Conservation (phyloP, 2,797 vertebrate genomes). For the Acrossocheilus fasciatus region DNA sequence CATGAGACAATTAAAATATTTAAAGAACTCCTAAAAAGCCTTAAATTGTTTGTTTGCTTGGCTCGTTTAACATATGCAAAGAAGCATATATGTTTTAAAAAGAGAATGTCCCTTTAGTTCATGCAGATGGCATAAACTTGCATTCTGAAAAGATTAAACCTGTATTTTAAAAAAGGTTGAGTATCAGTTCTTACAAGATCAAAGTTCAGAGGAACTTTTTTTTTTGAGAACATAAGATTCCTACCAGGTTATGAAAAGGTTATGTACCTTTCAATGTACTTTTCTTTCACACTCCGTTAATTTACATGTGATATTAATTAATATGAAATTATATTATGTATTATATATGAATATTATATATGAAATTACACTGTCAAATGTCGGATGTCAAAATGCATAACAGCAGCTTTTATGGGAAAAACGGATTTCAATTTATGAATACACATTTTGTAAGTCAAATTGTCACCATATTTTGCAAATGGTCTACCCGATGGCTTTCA, state of each 20-base stretch:
- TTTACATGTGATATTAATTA: background rate
- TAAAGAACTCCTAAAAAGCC: background rate
- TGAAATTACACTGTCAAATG: background rate
- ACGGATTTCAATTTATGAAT: background rate
- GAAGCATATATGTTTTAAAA: background rate
- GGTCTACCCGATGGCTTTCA: background rate
- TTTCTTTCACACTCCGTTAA: background rate
- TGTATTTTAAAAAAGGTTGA: background rate
- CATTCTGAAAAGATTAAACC: background rate
- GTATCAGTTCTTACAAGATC: too few species aligned
- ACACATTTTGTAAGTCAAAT: background rate
- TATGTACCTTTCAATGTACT: background rate
- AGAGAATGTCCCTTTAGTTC: background rate
- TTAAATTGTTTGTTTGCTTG: background rate
- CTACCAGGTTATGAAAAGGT: background rate
- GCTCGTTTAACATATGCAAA: background rate
- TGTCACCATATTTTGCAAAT: constrained; percentile 29
- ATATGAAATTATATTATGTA: background rate
- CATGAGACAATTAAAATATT: background rate
- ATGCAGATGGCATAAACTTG: background rate
- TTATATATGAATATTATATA: background rate
- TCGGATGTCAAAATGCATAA: background rate
- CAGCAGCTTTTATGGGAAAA: background rate
- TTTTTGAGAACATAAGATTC: background rate
- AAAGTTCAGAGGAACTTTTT: too few species aligned